Evolutionary conservation across 2,888 invertebrate species (phyloP), one percentile per base, ranked within the genome.

Genomic region (Tetheella fluctuosa): DNA sequence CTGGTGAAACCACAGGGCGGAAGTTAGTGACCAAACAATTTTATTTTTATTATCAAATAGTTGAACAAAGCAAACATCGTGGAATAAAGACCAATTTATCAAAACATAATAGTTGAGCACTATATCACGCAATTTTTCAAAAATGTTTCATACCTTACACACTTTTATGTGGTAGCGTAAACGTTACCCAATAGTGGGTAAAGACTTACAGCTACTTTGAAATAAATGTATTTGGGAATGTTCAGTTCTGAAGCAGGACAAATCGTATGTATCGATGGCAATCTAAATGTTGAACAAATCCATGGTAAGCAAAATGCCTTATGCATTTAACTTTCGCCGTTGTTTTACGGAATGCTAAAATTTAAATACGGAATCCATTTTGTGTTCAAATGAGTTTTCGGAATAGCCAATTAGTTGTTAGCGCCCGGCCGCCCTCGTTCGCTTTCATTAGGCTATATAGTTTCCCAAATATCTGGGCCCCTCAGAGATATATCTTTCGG

Each of bases 331-430:
- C 90, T 89, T 90, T 85, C 84, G 82, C 81, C 86, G 86, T 90
- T 90, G 88, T 92, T 91, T 89, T 87, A 92, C 84, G 82, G 88
- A 91, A 91, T 89, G 88, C 86, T 88, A 83, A 90, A 93, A 93
- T 93, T 93, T 93, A 91, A 93, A 93, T 93, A 93, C 90, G 86
- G 84, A 93, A 93, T 87, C 93, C 93, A 92, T 93, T 93, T 91
- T 91, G 90, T 90, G 92, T 93, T 90, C 87, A 92, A 93, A 93
- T 92, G 93, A 93, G 93, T 93, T 93, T 93, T 90, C 84, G 87
- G 91, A 91, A 92, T 93, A 90, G 92, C 88, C 93, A 93, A 93
- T 93, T 93, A 93, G 93, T 92, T 92, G 93, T 93, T 93, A 93
- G 92, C 93, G 91, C 89, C 88, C 87, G 86, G 86, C 90, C 88